Conservation (phyloP, 2,888 invertebrate genomes). For the Chirona hameri region DNA sequence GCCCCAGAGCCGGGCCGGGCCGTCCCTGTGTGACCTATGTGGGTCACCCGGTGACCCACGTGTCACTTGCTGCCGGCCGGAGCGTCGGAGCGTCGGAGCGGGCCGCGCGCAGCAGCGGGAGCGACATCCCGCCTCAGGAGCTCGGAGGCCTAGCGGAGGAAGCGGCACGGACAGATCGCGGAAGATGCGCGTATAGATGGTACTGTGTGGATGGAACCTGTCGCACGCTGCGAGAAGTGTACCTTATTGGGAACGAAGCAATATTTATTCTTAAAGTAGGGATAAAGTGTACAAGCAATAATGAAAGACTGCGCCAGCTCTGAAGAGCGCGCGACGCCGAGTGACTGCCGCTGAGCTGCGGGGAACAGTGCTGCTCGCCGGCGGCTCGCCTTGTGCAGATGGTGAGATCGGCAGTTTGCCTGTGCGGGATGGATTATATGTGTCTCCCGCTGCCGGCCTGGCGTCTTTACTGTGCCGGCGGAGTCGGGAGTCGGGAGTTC, state of each 20-base stretch:
- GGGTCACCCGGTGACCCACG: too few species aligned
- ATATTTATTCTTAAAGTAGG: slow-evolving; percentile 23
- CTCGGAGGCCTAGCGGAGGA: neutral
- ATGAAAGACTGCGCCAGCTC: neutral
- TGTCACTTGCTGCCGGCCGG: too few species aligned
- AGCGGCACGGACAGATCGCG: too few species aligned
- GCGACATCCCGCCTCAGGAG: neutral
- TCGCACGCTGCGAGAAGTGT: neutral
- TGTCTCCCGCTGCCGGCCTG: too few species aligned
- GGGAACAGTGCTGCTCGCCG: too few species aligned
- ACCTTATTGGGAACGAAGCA: slow-evolving; percentile 24
- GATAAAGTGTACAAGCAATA: slow-evolving; percentile 23
- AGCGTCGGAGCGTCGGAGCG: neutral
- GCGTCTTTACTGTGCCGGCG: neutral
- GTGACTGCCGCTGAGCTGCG: neutral
- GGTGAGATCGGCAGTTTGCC: too few species aligned
- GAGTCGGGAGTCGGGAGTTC: neutral
- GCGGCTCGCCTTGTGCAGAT: neutral
- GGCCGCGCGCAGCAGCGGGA: neutral
- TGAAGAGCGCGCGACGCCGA: neutral
- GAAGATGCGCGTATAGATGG: neutral
- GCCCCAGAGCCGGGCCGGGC: too few species aligned
- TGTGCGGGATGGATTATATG: too few species aligned
- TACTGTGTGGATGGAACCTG: too few species aligned
- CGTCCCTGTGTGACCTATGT: too few species aligned